Evolutionary conservation across 2,113 vertebrate genomes (phyloP).

Genomic region (Poecilia latipinna): DNA sequence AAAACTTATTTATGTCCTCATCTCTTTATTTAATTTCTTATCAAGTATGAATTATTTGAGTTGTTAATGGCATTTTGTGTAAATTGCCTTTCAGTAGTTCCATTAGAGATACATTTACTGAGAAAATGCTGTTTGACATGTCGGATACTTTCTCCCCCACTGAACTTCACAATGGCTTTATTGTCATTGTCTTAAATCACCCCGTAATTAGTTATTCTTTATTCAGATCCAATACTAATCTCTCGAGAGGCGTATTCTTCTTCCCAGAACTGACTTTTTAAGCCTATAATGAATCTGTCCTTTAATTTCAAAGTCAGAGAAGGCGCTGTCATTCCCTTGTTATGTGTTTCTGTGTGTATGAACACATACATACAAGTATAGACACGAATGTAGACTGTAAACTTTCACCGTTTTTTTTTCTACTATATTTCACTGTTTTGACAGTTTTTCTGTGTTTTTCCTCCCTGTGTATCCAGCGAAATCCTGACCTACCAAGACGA

Average conservation of each 20-base stretch:
- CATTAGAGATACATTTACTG: neutral
- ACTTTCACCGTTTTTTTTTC: conserved; percentile 48
- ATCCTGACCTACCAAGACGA: conserved; percentile 32
- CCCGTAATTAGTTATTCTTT: conserved; percentile 63
- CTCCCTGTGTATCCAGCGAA: conserved; percentile 6
- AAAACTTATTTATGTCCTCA: neutral
- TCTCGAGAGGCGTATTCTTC: conserved; percentile 48
- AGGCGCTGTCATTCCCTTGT: conserved; percentile 33
- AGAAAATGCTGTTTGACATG: neutral
- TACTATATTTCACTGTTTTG: conserved; percentile 7
- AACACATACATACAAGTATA: conserved; percentile 60
- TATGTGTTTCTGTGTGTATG: conserved; percentile 37
- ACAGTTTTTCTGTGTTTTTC: conserved; percentile 7
- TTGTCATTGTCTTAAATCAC: conserved; percentile 53
- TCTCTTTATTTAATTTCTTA: neutral
- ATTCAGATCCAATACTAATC: conserved; percentile 59
- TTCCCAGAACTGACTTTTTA: conserved; percentile 54
- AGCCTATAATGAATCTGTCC: conserved; percentile 64
- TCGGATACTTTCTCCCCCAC: neutral
- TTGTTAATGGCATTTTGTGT: neutral
- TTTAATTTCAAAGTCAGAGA: conserved; percentile 66
- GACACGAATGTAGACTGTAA: conserved; percentile 55
- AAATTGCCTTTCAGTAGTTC: neutral
- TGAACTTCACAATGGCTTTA: conserved; percentile 34
- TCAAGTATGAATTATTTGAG: neutral